These are phyloP conservation scores for Pitta sordida DNA, from an alignment of 2,113 vertebrate genomes.

Conservation along the genomic window DNA sequence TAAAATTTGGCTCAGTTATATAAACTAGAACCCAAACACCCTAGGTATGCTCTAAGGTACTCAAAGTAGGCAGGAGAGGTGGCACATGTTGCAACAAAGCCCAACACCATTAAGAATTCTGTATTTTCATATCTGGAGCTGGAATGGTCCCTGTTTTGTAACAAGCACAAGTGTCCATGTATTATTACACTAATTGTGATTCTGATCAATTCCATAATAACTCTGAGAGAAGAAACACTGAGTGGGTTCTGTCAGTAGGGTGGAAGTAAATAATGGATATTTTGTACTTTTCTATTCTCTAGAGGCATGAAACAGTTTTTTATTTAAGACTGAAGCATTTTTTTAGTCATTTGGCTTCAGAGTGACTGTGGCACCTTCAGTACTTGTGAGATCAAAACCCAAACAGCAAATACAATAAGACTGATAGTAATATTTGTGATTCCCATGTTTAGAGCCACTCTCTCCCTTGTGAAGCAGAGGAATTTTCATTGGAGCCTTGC, in stretches of 20 bases:
- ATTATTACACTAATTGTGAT: neutral
- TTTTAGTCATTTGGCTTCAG: neutral
- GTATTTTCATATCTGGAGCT: neutral
- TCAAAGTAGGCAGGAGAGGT: neutral
- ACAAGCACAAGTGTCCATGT: neutral
- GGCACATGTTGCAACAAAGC: neutral
- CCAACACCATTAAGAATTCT: neutral
- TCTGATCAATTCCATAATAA: neutral
- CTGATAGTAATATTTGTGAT: neutral
- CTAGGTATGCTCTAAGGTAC: neutral
- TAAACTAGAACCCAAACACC: neutral
- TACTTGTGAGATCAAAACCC: neutral
- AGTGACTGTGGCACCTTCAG: neutral
- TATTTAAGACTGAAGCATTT: neutral
- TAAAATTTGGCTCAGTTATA: neutral
- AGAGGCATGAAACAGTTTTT: neutral
- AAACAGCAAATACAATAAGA: neutral
- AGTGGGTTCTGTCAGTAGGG: neutral
- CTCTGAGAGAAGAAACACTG: neutral
- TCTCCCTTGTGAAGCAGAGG: neutral
- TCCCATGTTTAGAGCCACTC: neutral
- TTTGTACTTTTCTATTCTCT: neutral
- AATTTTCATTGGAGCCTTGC: neutral
- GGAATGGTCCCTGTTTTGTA: neutral
- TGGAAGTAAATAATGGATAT: neutral